phyloP scores from a whole-genome alignment of 92 coral and sea anemone genomes.

The Hydrozoanthus gracilis region DNA sequence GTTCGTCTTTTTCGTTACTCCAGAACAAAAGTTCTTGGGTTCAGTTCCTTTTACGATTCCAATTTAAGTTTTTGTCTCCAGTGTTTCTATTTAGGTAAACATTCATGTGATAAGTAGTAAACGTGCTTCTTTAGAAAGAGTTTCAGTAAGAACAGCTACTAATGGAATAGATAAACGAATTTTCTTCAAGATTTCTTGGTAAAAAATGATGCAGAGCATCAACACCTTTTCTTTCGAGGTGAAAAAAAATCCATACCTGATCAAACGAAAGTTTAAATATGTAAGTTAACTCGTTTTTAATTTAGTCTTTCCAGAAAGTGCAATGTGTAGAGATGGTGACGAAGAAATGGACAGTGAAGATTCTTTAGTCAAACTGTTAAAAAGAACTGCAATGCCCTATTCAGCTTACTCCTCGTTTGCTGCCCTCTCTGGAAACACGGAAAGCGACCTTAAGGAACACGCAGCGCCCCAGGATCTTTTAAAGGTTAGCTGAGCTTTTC shows the following conservation, averaged over 20 bases:
- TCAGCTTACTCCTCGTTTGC: constrained; percentile 75
- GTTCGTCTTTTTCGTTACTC: no score
- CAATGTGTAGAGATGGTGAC: constrained; percentile 11
- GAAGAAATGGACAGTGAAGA: background rate
- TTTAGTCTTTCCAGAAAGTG: constrained; percentile 50
- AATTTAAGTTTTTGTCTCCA: no score
- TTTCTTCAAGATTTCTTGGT: no score
- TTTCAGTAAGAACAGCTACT: no score
- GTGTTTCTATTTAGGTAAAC: no score
- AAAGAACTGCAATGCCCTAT: constrained; percentile 38
- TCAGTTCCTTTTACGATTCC: no score
- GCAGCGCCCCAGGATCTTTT: constrained; percentile 50
- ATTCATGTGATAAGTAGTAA: no score
- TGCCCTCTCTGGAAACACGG: constrained; percentile 84
- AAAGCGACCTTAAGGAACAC: constrained; percentile 50
- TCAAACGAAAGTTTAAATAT: background rate
- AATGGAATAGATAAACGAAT: no score
- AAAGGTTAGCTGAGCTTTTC: constrained; percentile 24
- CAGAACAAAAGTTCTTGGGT: no score
- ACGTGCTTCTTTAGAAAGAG: no score
- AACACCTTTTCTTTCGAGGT: no score
- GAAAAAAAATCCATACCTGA: background rate
- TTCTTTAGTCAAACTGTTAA: constrained; percentile 51
- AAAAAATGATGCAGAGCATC: no score
- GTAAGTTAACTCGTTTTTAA: background rate